phyloP scores from a whole-genome alignment of 2,113 vertebrate species.

The Solenodon paradoxus region DNA sequence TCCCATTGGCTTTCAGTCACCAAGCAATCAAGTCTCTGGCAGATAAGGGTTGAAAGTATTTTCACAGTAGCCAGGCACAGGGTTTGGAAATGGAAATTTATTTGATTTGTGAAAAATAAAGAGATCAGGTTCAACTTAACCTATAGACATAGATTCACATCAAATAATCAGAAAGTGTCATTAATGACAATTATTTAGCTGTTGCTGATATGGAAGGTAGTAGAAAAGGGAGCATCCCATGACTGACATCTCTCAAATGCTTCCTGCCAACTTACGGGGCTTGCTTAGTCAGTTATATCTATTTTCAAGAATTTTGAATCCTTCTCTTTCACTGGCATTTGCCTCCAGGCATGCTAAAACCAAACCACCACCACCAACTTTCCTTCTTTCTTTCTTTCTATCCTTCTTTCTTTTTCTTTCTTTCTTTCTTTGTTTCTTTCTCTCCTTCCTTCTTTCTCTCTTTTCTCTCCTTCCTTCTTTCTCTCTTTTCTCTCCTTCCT shows the following conservation, averaged over 20 bases:
- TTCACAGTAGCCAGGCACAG: background rate
- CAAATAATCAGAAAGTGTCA: background rate
- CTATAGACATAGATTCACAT: background rate
- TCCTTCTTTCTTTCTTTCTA: no score
- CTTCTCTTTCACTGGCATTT: background rate
- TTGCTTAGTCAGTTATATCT: background rate
- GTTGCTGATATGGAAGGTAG: background rate
- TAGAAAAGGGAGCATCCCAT: background rate
- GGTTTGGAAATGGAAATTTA: background rate
- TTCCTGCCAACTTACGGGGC: background rate
- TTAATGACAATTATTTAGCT: background rate
- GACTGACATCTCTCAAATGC: background rate
- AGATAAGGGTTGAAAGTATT: no score
- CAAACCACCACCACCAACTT: no score
- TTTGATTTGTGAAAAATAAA: background rate
- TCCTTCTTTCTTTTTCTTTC: no score
- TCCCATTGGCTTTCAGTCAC: no score
- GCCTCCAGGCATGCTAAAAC: background rate
- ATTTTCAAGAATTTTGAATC: background rate
- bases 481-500: no score
- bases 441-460: no score
- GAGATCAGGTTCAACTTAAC: background rate
- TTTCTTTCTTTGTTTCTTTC: no score
- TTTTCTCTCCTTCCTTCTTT: no score
- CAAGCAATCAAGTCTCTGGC: no score